Evolutionary conservation across 2,888 invertebrate species (phyloP).

Genomic region (Chrysolina haemoptera): DNA sequence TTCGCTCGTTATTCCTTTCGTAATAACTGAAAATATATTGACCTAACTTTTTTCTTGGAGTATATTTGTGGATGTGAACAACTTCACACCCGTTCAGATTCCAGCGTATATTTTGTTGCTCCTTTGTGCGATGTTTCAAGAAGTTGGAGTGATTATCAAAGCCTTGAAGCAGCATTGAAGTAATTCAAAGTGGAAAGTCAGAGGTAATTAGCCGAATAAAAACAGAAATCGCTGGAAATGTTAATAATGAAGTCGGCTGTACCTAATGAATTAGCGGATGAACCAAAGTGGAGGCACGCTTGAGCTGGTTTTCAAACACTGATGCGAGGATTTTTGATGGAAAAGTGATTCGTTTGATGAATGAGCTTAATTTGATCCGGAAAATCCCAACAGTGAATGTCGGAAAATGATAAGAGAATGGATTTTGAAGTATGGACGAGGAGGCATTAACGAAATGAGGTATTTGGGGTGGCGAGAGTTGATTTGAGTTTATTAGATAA

Average conservation of each 20-base stretch:
- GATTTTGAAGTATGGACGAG: background rate
- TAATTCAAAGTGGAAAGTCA: background rate
- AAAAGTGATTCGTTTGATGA: background rate
- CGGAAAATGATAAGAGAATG: background rate
- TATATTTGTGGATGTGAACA: too few species aligned
- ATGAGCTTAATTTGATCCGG: background rate
- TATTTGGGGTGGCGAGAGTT: background rate
- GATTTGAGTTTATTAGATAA: too few species aligned
- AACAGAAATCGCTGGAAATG: background rate
- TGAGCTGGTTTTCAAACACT: background rate
- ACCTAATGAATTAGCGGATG: background rate
- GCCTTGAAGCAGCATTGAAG: background rate
- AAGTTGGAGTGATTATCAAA: background rate
- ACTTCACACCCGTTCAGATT: too few species aligned
- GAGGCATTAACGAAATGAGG: background rate
- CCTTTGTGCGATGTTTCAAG: background rate
- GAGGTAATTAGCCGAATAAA: background rate
- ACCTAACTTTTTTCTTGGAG: too few species aligned
- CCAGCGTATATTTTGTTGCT: background rate
- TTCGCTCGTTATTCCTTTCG: too few species aligned
- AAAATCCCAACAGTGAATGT: background rate
- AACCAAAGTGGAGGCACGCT: background rate
- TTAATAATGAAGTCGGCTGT: background rate
- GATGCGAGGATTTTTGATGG: constrained; percentile 1
- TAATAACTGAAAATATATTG: too few species aligned